Base-by-base conservation (phyloP, 2,888 invertebrate genomes). In the Lasioglossum figueresi region DNA sequence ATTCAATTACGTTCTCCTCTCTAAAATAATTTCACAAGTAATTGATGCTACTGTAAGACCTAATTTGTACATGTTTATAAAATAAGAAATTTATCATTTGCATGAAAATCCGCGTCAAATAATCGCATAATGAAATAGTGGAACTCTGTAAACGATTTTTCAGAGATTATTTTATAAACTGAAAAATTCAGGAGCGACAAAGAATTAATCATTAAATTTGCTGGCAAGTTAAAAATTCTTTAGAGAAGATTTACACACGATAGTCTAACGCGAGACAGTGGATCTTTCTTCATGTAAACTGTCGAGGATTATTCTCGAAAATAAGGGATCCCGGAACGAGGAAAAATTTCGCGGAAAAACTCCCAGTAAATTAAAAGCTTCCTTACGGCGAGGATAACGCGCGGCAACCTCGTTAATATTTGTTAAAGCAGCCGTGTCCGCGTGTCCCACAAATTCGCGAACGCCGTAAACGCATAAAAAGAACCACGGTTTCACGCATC, bases 361-460 rank as follows among this genome's bases (percentile, higher is more conserved):
- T 59, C 59, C 59, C 59, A 59, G 27, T 59, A 59, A 59, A 59
- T 59, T 27, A 59, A 59, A 59, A 59, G 59, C 59, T 59, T 59
- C 59, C 59, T 59, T 59, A 59, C 59, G 27, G 14, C 59, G n/a
- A 27, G 59, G 59, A 59, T 59, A 59, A 59, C 27, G 59, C 59
- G 27, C 52, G 23, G 59, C 16, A 59, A 59, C 14, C 59, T 59
- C 59, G 59, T 59, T 59, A 59, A 59, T 59, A 59, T 59, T 59
- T 59, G 27, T 59, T 59, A 59, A 59, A 59, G 27, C 59, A 27
- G 27, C 27, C 59, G 27, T 27, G 59, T 59, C 27, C 59, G 59
- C 27, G 59, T 59, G 59, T 59, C 59, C 59, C 59, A 31, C 59
- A 59, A 59, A 59, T 59, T 59, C 59, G 27, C 16, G 59, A 31